These are phyloP conservation scores for Scytalopus superciliaris DNA, from an alignment of 2,113 vertebrate genomes.

Conservation along the genomic window DNA sequence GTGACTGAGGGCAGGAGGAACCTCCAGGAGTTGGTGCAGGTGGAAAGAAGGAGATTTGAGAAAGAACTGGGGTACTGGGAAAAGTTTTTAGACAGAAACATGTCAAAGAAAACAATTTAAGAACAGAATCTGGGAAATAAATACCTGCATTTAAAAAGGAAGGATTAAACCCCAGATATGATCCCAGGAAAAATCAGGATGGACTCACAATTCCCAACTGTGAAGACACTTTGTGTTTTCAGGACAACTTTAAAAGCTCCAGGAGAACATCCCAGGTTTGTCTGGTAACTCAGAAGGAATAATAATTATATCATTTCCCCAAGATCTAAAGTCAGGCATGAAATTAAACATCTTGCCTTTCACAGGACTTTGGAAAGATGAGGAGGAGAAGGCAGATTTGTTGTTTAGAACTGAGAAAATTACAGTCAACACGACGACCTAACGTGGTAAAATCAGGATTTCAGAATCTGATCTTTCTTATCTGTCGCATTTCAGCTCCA, in stretches of 20 bases:
- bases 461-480: background rate
- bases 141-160: background rate
- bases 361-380: background rate
- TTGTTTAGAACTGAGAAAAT: background rate
- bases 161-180: background rate
- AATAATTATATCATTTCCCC: fast-evolving
- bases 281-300: no score
- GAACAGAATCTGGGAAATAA: background rate
- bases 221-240: background rate
- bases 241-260: background rate
- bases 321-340: no score
- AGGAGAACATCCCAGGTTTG: no score
- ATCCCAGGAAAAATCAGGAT: background rate
- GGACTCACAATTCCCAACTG: background rate
- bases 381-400: background rate
- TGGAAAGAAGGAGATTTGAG: background rate
- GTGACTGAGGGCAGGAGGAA: background rate
- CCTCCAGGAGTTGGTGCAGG: background rate
- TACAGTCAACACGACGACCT: background rate
- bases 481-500: background rate
- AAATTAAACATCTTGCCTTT: background rate
- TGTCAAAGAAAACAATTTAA: background rate
- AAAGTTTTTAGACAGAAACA: background rate
- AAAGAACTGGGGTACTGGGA: fast-evolving
- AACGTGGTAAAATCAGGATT: fast-evolving